Evolutionary conservation across 2,113 vertebrate species (phyloP), one percentile per base, ranked within the genome.

Genomic region (Enhydra lutris): DNA sequence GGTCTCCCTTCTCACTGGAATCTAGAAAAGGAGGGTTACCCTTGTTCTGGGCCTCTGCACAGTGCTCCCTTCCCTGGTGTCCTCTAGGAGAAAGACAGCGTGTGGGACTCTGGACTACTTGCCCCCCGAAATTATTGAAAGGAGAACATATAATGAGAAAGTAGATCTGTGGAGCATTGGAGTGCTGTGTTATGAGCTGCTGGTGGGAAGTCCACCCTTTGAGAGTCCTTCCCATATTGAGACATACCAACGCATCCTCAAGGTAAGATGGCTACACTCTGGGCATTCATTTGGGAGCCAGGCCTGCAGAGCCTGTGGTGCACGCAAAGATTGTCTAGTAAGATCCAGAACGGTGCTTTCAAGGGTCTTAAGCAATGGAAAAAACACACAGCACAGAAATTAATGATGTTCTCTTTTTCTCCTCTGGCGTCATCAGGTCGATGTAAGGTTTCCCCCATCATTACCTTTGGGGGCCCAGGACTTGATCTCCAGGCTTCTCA

Each of bases 81-180:
- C 82, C 18, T 89, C 10, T 91, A 99, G 99, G 97, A 99, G 99
- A 20, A 99, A 99, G 34, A 99, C 99, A 0, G 99, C 99, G 99
- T 99, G 99, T 0, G 99, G 99, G 1, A 99, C 99, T 0, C 97
- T 99, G 98, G 99, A 99, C 93, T 99, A 99, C 92, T 97, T 99
- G 79, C 99, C 99, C 4, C 99, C 99, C 0, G 99, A 99, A 98
- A 99, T 99, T 99, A 98, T 99, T 0, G 99, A 99, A 96, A 99
- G 99, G 6, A 98, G 98, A 81, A 98, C 98, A 0, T 99, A 99
- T 14, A 98, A 99, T 23, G 99, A 99, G 98, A 99, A 99, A 91
- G 99, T 99, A 96, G 99, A 99, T 80, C 97, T 99, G 52, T 99
- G 99, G 99, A 99, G 99, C 95, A 98, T 99, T 0, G 99, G 99